phyloP scores from a whole-genome alignment of 2,888 invertebrate genomes.

The Conchocele bisecta region DNA sequence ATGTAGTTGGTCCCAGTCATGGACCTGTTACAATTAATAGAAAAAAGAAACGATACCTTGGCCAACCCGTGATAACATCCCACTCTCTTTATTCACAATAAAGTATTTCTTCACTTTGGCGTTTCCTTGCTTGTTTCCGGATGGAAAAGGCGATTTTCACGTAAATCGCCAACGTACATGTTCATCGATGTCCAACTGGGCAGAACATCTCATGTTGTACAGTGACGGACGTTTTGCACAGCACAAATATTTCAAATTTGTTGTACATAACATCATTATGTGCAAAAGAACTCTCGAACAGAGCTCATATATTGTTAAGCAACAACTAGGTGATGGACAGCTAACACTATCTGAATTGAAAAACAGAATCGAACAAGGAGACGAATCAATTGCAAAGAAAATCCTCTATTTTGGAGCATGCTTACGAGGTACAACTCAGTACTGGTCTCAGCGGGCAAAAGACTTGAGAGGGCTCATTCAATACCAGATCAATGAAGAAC shows the following conservation, averaged over 20 bases:
- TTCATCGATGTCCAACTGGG: constrained; percentile 34
- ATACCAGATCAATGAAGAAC: constrained; percentile 20
- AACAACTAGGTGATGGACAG: constrained; percentile 34
- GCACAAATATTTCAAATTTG: constrained; percentile 34
- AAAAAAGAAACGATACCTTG: constrained; percentile 31
- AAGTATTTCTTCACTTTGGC: constrained; percentile 39
- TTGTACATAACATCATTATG: constrained; percentile 37
- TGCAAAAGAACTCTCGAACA: constrained; percentile 32
- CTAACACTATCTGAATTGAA: constrained; percentile 15
- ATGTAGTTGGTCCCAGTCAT: constrained; percentile 3
- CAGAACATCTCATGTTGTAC: constrained; percentile 39
- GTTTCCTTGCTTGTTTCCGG: constrained; percentile 42
- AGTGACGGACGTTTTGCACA: constrained; percentile 26
- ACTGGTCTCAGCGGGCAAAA: constrained; percentile 3
- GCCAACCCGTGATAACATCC: constrained; percentile 38
- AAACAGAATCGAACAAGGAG: constrained; percentile 40
- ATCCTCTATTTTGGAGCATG: constrained; percentile 9
- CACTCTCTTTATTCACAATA: constrained; percentile 49
- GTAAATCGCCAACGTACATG: neutral
- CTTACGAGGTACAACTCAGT: constrained; percentile 5
- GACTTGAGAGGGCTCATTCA: constrained; percentile 3
- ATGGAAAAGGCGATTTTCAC: constrained; percentile 17
- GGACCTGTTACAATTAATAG: neutral
- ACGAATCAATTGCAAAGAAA: constrained; percentile 23
- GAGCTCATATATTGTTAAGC: constrained; percentile 26